Evolutionary conservation across 2,113 vertebrate genomes (phyloP), one percentile per base, ranked within the genome.

Genomic region (Ictalurus punctatus): DNA sequence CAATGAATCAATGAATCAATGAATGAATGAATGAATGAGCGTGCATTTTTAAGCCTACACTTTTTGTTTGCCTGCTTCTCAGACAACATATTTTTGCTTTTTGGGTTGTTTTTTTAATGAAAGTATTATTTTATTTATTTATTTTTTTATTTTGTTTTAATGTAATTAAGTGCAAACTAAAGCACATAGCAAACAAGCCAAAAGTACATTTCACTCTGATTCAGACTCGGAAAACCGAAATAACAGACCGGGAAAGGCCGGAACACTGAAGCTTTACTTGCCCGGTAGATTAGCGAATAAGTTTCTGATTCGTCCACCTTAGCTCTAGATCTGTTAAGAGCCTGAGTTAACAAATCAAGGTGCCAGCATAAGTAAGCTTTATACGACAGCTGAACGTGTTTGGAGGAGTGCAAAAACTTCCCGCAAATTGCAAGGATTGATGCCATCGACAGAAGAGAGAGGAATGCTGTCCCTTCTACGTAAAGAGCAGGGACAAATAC

Each of bases 311-410:
- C 40, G 56, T 83, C 58, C 30, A 40, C 30, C 3, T 8, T 30
- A 23, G 80, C 17, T 82, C 34, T 14, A 56, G 59, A 73, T 56
- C 30, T n/a, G 2, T 16, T 86, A 71, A 84, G 79, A 37, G 19
- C 80, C 58, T 58, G 34, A 87, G 69, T 86, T 86, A 86, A 89
- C 85, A 73, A 86, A 91, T 80, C 65, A 84, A 91, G 23, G 73
- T 12, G 30, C 40, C 30, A 59, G 27, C 8, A 17, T 84, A 81
- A 84, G 84, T 74, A 40, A 37, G 80, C 40, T 83, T 83, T 44
- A 83, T 63, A 63, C 0, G 59, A 63, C 58, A 63, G 81, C 59
- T 25, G 21, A 83, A 83, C 27, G 37, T 83, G 81, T 25, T 44
- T 44, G 81, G 81, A 27, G 34, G 58, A 44, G 58, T 7, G 12